Conservation (phyloP, 2,797 vertebrate genomes). For the Molossus alvarezi region DNA sequence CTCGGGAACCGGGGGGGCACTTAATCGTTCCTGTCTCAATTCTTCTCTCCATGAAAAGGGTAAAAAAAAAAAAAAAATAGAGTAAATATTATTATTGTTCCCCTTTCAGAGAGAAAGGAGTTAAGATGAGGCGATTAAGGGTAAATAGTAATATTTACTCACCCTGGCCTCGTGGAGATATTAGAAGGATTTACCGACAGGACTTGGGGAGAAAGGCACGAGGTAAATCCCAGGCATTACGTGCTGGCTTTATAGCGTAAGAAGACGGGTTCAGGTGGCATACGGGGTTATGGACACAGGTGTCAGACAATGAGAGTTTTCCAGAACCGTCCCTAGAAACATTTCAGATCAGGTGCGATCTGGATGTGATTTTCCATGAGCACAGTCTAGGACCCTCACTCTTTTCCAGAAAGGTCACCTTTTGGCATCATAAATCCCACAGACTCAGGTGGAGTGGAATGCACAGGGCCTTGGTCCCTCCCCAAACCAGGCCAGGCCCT, state of each 20-base stretch:
- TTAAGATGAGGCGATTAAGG: conserved; percentile 48
- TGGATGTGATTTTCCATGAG: neutral
- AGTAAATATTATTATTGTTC: conserved; percentile 59
- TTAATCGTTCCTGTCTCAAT: neutral
- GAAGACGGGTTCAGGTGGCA: conserved; percentile 16
- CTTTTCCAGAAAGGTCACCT: neutral
- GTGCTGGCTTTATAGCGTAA: neutral
- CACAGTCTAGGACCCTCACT: neutral
- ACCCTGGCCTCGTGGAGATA: conserved; percentile 17
- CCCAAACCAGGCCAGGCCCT: neutral
- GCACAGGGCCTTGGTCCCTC: neutral
- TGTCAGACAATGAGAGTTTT: conserved; percentile 67
- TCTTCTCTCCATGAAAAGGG: conserved; percentile 24
- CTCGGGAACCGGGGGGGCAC: neutral
- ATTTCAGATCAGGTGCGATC: neutral
- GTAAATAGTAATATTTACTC: conserved; percentile 65
- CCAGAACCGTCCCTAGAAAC: neutral
- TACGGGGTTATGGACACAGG: conserved; percentile 61
- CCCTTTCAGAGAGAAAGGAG: conserved; percentile 58
- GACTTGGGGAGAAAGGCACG: conserved; percentile 57
- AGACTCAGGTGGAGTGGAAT: neutral
- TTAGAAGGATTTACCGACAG: conserved; percentile 58
- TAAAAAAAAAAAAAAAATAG: neutral
- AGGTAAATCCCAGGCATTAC: conserved; percentile 27
- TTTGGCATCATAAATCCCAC: neutral